phyloP scores from a whole-genome alignment of 2,888 invertebrate species.

The Atethmia centrago region DNA sequence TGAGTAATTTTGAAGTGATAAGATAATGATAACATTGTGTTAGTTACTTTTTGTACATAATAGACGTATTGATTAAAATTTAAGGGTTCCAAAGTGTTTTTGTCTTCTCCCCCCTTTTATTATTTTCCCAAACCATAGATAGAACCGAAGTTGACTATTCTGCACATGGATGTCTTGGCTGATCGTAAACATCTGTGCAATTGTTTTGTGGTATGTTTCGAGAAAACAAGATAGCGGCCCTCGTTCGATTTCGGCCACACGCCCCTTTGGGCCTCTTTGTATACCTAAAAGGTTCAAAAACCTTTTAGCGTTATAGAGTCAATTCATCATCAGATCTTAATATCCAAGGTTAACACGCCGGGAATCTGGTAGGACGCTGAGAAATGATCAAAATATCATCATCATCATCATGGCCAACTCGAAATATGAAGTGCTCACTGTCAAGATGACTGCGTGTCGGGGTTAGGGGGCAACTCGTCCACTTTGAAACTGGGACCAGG shows the following conservation, averaged over 20 bases:
- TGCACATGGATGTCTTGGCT: no score
- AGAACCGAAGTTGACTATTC: no score
- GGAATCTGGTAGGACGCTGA: neutral
- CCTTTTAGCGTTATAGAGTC: neutral
- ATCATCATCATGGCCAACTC: neutral
- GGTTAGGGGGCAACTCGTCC: no score
- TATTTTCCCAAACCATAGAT: neutral
- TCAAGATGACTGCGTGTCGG: neutral
- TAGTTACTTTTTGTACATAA: slow-evolving; percentile 73
- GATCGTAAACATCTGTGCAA: no score
- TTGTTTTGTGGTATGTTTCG: no score
- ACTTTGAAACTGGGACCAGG: no score
- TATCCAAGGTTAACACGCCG: neutral
- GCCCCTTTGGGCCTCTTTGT: no score
- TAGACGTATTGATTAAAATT: slow-evolving; percentile 70
- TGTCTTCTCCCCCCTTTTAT: neutral
- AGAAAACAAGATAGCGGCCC: no score
- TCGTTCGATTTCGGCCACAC: no score
- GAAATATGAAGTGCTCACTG: neutral
- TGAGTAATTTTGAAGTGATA: slow-evolving; percentile 50
- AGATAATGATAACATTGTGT: slow-evolving; percentile 58
- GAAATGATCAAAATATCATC: neutral
- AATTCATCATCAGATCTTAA: neutral
- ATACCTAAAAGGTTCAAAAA: no score
- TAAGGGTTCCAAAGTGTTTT: slow-evolving; percentile 59